phyloP scores from a whole-genome alignment of 2,888 invertebrate species.

The Tetragonula carbonaria region DNA sequence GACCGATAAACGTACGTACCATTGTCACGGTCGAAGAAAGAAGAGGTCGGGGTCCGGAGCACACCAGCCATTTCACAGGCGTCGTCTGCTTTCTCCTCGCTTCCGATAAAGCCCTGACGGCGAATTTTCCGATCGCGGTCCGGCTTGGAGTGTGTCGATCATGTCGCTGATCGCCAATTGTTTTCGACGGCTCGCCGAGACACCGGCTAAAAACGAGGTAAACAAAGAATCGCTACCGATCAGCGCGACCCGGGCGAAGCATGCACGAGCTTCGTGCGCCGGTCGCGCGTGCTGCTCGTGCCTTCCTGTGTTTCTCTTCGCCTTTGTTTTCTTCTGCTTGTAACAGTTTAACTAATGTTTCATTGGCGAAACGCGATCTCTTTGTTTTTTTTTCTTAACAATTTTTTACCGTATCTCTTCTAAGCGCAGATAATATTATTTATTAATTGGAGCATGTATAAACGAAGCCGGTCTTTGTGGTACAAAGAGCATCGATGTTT shows the following conservation, averaged over 20 bases:
- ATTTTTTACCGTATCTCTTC: not conserved
- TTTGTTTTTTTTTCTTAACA: not conserved
- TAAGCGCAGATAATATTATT: not conserved
- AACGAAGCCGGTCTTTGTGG: not conserved
- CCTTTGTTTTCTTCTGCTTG: too few relatives aligned
- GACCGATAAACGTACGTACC: slow-evolving; percentile 44
- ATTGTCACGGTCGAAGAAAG: slow-evolving; percentile 49
- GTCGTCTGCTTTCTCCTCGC: not conserved
- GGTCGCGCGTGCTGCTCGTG: not conserved
- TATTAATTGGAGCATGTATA: not conserved
- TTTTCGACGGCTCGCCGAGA: slow-evolving; percentile 67
- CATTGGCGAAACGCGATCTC: not conserved
- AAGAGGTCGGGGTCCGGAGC: slow-evolving; percentile 29
- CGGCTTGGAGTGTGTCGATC: slow-evolving; percentile 10
- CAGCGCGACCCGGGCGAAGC: not conserved
- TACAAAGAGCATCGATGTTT: not conserved
- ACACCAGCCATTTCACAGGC: slow-evolving; percentile 7
- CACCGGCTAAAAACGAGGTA: slow-evolving; percentile 65
- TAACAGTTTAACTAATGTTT: not conserved
- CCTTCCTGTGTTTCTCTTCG: not conserved
- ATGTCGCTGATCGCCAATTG: slow-evolving; percentile 72
- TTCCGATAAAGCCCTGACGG: not conserved
- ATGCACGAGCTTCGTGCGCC: not conserved
- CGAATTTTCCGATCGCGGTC: not conserved
- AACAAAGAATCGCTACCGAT: slow-evolving; percentile 17